phyloP scores from a whole-genome alignment of 35 echinoderm and acorn worm species.

The Stichopus chloronotus region DNA sequence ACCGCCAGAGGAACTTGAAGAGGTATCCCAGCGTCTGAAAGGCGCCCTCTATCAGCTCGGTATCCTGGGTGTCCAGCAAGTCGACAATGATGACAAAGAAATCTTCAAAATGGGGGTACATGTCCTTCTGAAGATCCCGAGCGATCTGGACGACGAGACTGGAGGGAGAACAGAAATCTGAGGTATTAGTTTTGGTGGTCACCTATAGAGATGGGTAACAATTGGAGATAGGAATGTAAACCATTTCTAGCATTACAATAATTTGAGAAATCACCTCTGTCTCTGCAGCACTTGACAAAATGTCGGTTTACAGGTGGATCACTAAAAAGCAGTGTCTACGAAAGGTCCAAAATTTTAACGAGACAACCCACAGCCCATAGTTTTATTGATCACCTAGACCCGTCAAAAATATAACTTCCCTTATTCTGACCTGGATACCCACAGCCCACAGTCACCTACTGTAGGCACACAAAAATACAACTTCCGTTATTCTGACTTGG shows the following conservation, averaged over 20 bases:
- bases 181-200: neutral
- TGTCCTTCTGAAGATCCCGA: slow-evolving; percentile 92
- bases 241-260: neutral
- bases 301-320: neutral
- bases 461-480: no score
- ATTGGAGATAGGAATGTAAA: neutral
- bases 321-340: no score
- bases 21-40: slow-evolving; percentile 91
- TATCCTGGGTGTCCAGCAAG: slow-evolving; percentile 87
- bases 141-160: slow-evolving; percentile 91
- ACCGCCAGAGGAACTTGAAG: slow-evolving; percentile 98
- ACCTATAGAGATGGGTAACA: neutral
- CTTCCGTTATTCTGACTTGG: no score
- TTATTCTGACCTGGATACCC: no score
- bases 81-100: slow-evolving; percentile 89
- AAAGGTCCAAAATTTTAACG: no score
- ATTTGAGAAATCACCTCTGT: neutral
- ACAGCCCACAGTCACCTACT: no score
- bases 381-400: no score
- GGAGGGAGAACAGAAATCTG: neutral
- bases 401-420: no score
- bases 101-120: slow-evolving; percentile 90
- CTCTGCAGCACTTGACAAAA: neutral
- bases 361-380: no score
- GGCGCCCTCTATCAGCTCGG: slow-evolving; percentile 85